Conservation (phyloP, 2,113 vertebrate genomes). For the Phalacrocorax aristotelis region DNA sequence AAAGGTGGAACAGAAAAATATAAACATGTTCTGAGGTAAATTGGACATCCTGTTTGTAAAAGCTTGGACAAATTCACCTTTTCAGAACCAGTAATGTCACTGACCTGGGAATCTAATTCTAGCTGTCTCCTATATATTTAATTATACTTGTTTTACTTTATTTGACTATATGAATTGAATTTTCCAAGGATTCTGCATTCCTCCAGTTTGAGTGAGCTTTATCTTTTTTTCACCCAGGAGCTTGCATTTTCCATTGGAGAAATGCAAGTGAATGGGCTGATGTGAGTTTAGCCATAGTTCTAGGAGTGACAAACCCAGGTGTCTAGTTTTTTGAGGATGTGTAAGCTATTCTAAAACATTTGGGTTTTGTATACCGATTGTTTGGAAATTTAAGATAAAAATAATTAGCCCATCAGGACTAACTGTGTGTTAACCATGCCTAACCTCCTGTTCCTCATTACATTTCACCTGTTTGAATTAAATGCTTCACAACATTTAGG, state of each 20-base stretch:
- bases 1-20: background rate
- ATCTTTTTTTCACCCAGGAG: background rate
- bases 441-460: background rate
- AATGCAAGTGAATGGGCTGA: background rate
- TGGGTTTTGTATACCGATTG: background rate
- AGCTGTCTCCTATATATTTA: background rate
- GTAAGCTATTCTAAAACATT: background rate
- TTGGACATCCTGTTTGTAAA: background rate
- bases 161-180: background rate
- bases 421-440: background rate
- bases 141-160: background rate
- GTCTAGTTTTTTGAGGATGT: background rate
- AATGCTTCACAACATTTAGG: background rate
- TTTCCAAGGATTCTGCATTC: background rate
- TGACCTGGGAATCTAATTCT: background rate
- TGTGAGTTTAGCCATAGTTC: background rate
- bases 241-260: background rate
- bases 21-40: background rate
- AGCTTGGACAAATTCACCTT: constrained; percentile 8
- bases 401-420: background rate
- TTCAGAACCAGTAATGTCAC: background rate
- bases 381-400: background rate
- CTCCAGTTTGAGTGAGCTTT: background rate
- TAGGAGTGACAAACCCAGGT: background rate
- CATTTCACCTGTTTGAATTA: background rate